phyloP scores from a whole-genome alignment of 92 coral and sea anemone genomes.

The Porites cylindrica region DNA sequence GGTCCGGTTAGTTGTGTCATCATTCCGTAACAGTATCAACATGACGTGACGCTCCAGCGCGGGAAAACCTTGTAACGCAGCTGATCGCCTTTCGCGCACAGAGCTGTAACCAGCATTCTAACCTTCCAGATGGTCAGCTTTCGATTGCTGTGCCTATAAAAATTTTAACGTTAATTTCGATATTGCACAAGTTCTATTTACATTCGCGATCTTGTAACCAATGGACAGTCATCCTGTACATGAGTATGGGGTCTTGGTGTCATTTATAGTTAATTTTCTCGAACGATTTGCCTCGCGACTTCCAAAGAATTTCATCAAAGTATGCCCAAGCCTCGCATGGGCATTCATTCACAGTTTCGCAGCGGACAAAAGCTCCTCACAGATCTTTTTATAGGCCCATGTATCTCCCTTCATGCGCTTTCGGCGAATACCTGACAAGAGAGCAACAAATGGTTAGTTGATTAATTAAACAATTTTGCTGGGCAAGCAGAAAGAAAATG shows the following conservation, averaged over 20 bases:
- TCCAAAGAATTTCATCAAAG: not conserved
- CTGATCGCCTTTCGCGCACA: not conserved
- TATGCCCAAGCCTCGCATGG: not conserved
- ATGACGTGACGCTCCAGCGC: not conserved
- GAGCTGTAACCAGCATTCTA: not conserved
- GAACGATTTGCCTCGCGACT: not conserved
- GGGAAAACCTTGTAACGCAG: not conserved
- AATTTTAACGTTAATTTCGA: conserved; percentile 11
- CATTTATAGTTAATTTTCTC: conserved; percentile 3
- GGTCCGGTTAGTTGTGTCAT: not conserved
- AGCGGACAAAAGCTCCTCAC: conserved; percentile 90
- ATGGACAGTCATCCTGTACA: not conserved
- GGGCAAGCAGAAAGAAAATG: not conserved
- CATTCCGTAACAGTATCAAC: not conserved
- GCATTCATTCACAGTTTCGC: conserved; percentile 70
- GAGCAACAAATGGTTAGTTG: not conserved
- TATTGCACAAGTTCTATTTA: conserved; percentile 19
- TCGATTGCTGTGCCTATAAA: not conserved
- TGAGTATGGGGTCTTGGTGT: not conserved
- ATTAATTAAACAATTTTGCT: not conserved
- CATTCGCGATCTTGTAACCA: not conserved
- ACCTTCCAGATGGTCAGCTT: not conserved
- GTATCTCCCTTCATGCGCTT: conserved; percentile 99
- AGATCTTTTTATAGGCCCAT: conserved; percentile 98
- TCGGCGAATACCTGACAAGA: conserved; percentile 85